phyloP scores from a whole-genome alignment of 1,140 invertebrate species.

The Neuroterus valhalla region DNA sequence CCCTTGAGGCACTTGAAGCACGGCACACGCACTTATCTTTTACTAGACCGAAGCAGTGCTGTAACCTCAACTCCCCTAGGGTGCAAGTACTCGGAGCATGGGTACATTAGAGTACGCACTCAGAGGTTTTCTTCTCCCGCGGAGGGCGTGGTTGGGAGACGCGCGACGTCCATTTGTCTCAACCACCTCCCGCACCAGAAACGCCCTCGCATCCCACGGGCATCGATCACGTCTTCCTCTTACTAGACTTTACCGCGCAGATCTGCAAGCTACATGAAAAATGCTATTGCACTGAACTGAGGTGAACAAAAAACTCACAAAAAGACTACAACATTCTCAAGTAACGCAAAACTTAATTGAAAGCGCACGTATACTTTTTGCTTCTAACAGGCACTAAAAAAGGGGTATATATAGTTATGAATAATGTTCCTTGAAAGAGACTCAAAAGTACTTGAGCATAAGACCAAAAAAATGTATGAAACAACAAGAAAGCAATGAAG shows the following conservation, averaged over 20 bases:
- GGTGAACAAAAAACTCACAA: conserved; percentile 4
- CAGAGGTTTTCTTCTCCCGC: conserved; percentile 61
- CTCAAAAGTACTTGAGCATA: no score
- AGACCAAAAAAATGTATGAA: no score
- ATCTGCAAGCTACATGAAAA: conserved; percentile 12
- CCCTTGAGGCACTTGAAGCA: conserved; percentile 30
- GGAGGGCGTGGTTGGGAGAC: conserved; percentile 74
- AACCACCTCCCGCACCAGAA: conserved; percentile 75
- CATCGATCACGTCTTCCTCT: conserved; percentile 75
- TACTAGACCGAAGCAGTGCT: conserved; percentile 40
- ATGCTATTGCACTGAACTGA: not conserved
- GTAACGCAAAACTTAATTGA: conserved; percentile 25
- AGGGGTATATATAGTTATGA: not conserved
- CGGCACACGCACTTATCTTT: conserved; percentile 46
- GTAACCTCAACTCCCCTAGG: conserved; percentile 43
- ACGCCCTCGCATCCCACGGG: conserved; percentile 75
- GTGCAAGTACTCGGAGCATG: conserved; percentile 49
- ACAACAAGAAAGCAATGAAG: no score
- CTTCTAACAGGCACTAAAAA: not conserved
- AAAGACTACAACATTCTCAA: not conserved
- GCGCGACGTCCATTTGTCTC: conserved; percentile 77
- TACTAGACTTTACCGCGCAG: conserved; percentile 35
- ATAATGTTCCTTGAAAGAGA: no score
- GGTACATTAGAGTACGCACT: conserved; percentile 59
- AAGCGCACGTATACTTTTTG: not conserved